Evolutionary conservation across 2,888 invertebrate species (phyloP).

Genomic region (Limenitis arthemis): DNA sequence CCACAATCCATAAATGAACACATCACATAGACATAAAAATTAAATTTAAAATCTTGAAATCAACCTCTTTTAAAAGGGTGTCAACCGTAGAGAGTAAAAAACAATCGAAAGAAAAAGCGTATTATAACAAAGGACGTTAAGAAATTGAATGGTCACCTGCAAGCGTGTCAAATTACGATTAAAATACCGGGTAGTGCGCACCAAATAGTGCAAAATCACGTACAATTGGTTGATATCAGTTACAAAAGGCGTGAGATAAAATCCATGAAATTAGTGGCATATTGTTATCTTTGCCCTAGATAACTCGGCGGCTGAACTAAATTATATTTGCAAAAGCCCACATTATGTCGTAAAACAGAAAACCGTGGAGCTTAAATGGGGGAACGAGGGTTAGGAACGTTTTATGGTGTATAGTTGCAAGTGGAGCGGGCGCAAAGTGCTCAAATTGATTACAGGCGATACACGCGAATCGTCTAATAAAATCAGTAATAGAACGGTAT

Average conservation of each 20-base stretch:
- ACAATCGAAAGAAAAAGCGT: conserved; percentile 8
- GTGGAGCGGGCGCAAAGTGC: conserved; percentile 50
- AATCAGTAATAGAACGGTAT: conserved; percentile 69
- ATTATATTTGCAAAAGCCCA: conserved; percentile 33
- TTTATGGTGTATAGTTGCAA: conserved; percentile 53
- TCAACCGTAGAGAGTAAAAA: conserved; percentile 17
- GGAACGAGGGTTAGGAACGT: conserved; percentile 40
- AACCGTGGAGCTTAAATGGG: conserved; percentile 40
- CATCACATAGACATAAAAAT: not conserved
- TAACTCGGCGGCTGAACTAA: conserved; percentile 37
- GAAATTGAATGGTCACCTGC: conserved; percentile 16
- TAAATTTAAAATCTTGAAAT: conserved; percentile 3
- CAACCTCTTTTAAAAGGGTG: not conserved
- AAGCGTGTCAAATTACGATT: conserved; percentile 13
- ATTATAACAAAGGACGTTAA: conserved; percentile 13
- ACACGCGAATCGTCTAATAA: conserved; percentile 69
- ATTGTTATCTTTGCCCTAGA: conserved; percentile 35
- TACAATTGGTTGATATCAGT: conserved; percentile 10
- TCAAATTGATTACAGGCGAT: conserved; percentile 64
- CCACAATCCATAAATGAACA: conserved; percentile 24
- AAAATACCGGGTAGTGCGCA: conserved; percentile 7
- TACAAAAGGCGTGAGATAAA: conserved; percentile 18
- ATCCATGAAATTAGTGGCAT: conserved; percentile 37
- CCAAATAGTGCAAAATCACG: conserved; percentile 17
- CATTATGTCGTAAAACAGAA: conserved; percentile 23